A percentile compares a stretch with the other conserved stretches of the same genome.
Conservation (phyloP, 2,888 invertebrate species). For the Dryomyza anilis region DNA sequence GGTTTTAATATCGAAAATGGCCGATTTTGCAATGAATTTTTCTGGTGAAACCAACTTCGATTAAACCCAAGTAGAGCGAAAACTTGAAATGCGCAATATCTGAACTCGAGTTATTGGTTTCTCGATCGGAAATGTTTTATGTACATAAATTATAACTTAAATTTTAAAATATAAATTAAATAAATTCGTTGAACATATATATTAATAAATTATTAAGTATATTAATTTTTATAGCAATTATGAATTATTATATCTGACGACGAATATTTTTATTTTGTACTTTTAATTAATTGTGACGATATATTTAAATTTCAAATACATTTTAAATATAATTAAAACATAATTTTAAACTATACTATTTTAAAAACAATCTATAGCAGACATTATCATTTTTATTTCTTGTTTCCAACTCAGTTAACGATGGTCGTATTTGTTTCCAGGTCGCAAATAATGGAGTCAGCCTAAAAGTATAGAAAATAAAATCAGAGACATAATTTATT, state of each 20-base stretch:
- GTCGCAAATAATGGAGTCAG: constrained; percentile 30
- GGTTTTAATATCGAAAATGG: too few species aligned
- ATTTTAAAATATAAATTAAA: too few species aligned
- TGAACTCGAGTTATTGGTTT: too few species aligned
- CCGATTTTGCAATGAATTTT: too few species aligned
- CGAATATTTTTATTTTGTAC: neutral
- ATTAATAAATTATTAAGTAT: too few species aligned
- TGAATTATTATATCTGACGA: neutral
- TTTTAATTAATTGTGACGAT: neutral
- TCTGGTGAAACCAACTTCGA: too few species aligned
- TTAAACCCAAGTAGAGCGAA: too few species aligned
- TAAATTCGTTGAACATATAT: too few species aligned
- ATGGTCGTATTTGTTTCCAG: constrained; percentile 19
- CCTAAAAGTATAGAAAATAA: constrained; percentile 11
- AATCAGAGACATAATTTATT: neutral
- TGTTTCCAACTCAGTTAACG: neutral
- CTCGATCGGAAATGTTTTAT: too few species aligned
- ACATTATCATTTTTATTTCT: neutral
- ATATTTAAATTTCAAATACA: neutral
- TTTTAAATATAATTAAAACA: neutral
- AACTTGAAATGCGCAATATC: too few species aligned
- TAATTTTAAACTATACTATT: neutral
- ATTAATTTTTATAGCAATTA: neutral
- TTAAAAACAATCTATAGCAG: too few species aligned
- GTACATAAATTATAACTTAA: too few species aligned